A percentile compares a stretch with the other conserved stretches of the same genome.
These are phyloP conservation scores for rabbit (Oryctolagus cuniculus) DNA, from an alignment of 2,113 vertebrate genomes.

Conservation along the genomic window DNA sequence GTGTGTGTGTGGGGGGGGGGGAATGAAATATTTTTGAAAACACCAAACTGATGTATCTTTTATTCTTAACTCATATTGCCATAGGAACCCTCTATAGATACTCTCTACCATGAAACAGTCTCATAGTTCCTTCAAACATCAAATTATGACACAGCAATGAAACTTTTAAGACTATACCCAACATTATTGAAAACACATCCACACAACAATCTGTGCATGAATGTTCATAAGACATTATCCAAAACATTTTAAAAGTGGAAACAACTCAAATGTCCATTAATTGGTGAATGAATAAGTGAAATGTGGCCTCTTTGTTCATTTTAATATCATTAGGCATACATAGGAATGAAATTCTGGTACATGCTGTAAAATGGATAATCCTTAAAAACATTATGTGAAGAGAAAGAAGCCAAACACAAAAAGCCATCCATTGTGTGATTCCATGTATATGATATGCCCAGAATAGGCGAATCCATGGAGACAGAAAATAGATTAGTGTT, in stretches of 20 bases:
- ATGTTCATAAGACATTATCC: neutral
- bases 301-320: neutral
- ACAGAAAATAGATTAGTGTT: neutral
- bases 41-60: neutral
- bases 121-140: neutral
- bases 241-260: neutral
- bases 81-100: neutral
- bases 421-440: neutral
- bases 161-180: neutral
- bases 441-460: neutral
- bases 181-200: neutral
- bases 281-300: neutral
- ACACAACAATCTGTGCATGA: neutral
- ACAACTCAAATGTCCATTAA: neutral
- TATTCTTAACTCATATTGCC: conserved; percentile 3
- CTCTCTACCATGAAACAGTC: neutral
- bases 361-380: neutral
- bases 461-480: neutral
- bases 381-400: neutral
- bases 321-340: neutral
- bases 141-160: neutral
- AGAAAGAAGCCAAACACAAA: neutral
- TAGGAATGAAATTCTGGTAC: neutral
- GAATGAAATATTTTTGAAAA: neutral
- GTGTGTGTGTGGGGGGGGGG: neutral